These are phyloP conservation scores for Atta colombica DNA, from an alignment of 1,140 invertebrate species.

Conservation along the genomic window DNA sequence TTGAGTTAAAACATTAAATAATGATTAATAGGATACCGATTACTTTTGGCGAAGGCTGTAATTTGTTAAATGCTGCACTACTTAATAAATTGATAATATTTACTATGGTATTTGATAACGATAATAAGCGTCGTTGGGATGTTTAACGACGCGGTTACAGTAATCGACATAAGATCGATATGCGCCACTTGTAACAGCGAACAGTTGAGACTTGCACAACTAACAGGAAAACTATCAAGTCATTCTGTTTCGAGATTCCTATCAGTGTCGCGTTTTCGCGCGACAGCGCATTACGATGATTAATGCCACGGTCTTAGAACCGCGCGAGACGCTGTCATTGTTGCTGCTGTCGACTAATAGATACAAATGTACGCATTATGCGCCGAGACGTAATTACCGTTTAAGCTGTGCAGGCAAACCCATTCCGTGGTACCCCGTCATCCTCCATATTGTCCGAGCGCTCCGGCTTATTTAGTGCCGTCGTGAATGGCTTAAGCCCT, in stretches of 20 bases:
- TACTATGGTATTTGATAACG: neutral
- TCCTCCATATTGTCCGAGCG: slow-evolving; percentile 52
- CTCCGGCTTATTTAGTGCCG: slow-evolving; percentile 36
- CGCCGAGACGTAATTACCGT: slow-evolving; percentile 74
- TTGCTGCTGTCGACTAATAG: slow-evolving; percentile 75
- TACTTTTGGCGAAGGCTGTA: too few relatives aligned
- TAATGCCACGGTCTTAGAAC: slow-evolving; percentile 66
- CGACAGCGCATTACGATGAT: slow-evolving; percentile 63
- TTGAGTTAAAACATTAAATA: too few relatives aligned
- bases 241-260: slow-evolving; percentile 31
- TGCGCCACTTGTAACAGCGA: neutral
- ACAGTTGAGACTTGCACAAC: neutral
- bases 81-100: slow-evolving; percentile 10
- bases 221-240: slow-evolving; percentile 12
- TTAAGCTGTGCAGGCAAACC: slow-evolving; percentile 51
- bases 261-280: slow-evolving; percentile 3
- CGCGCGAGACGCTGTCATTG: slow-evolving; percentile 73
- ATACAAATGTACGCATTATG: slow-evolving; percentile 78
- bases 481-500: slow-evolving; percentile 24
- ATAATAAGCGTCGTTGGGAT: neutral
- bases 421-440: neutral
- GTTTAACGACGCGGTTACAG: neutral
- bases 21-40: too few relatives aligned
- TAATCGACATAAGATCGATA: slow-evolving; percentile 5
- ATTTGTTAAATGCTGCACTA: too few relatives aligned